A percentile compares a stretch with the other conserved stretches of the same genome.
Evolutionary conservation across 2,113 vertebrate genomes (phyloP).

Genomic region (Procavia capensis): DNA sequence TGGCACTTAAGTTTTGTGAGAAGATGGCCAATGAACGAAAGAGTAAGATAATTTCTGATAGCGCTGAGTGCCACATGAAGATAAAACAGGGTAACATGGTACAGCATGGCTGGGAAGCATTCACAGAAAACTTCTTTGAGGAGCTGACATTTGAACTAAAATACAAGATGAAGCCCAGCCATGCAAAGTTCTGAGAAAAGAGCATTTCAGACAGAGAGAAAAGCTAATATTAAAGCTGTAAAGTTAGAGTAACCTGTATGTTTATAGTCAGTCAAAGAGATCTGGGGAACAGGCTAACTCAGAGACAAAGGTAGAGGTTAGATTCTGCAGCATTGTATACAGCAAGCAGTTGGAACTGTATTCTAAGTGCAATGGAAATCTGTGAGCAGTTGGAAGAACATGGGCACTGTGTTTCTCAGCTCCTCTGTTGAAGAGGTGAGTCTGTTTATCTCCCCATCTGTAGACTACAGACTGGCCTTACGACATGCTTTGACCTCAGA

Average conservation of each 20-base stretch:
- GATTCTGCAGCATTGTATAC: neutral
- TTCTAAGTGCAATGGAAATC: neutral
- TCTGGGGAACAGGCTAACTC: neutral
- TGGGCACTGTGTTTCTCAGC: neutral
- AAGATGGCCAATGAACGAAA: neutral
- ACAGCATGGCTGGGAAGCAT: neutral
- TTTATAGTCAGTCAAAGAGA: neutral
- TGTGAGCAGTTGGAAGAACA: neutral
- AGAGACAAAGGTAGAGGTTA: neutral
- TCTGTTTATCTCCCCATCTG: neutral
- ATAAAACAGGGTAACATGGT: neutral
- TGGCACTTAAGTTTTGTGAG: neutral
- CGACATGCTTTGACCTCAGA: neutral
- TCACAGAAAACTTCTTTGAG: neutral
- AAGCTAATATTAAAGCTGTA: neutral
- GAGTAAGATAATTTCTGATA: neutral
- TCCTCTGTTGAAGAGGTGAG: neutral
- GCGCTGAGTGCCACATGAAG: neutral
- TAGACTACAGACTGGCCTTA: neutral
- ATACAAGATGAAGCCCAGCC: constrained; percentile 9
- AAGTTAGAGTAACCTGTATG: neutral
- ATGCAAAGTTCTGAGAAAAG: neutral
- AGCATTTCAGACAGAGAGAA: neutral
- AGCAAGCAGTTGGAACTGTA: constrained; percentile 10
- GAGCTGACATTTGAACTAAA: neutral